phyloP scores from a whole-genome alignment of 2,888 invertebrate species.

The Zygaena filipendulae region DNA sequence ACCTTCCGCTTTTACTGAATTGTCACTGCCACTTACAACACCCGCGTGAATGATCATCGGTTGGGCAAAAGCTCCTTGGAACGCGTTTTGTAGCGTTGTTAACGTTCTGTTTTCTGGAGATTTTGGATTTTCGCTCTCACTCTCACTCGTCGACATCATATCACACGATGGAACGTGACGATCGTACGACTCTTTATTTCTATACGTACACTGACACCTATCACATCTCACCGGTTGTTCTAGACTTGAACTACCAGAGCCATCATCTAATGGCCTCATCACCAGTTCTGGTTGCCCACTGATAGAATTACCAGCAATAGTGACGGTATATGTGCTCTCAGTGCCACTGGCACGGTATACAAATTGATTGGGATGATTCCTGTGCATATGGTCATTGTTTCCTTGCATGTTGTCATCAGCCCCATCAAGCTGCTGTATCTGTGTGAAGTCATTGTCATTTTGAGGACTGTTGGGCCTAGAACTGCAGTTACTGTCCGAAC shows the following conservation, averaged over 20 bases:
- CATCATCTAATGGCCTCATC: slow-evolving; percentile 55
- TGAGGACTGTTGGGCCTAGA: slow-evolving; percentile 55
- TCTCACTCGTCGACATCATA: slow-evolving; percentile 82
- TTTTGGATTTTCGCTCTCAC: slow-evolving; percentile 78
- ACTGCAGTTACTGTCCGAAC: slow-evolving; percentile 61
- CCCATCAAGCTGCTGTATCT: slow-evolving; percentile 76
- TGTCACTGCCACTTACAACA: slow-evolving; percentile 53
- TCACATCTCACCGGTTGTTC: slow-evolving; percentile 87
- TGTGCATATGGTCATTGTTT: slow-evolving; percentile 36
- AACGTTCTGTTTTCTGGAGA: slow-evolving; percentile 64
- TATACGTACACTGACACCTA: slow-evolving; percentile 87
- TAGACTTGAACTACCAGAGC: slow-evolving; percentile 42
- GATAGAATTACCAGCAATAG: slow-evolving; percentile 60
- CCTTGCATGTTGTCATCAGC: slow-evolving; percentile 70
- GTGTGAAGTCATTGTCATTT: slow-evolving; percentile 41
- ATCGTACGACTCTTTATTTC: slow-evolving; percentile 84
- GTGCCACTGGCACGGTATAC: slow-evolving; percentile 57
- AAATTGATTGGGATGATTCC: slow-evolving; percentile 49
- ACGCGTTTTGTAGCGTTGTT: slow-evolving; percentile 60
- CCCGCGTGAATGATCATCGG: slow-evolving; percentile 61
- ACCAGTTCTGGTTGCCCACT: slow-evolving; percentile 57
- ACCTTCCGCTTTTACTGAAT: slow-evolving; percentile 57
- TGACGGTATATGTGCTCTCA: slow-evolving; percentile 58
- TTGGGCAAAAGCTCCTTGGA: slow-evolving; percentile 59
- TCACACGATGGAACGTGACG: slow-evolving; percentile 83